Evolutionary conservation across 2,113 vertebrate species (phyloP).

Genomic region (Osmerus mordax): DNA sequence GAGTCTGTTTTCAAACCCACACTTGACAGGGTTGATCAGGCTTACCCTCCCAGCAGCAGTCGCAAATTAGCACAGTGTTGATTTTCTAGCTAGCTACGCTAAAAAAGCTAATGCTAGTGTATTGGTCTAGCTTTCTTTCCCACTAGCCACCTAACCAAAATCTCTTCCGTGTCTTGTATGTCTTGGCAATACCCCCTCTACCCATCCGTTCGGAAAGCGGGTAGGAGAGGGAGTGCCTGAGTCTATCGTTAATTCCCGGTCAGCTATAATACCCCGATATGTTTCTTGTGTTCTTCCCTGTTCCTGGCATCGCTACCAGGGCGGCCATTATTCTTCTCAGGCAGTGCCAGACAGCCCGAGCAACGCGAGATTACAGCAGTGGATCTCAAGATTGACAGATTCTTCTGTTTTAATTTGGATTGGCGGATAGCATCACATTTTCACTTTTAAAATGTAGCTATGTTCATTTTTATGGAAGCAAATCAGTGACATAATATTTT

Average conservation of each 20-base stretch:
- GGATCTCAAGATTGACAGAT: no score
- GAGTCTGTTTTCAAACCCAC: slow-evolving; percentile 21
- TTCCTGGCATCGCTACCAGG: slow-evolving; percentile 63
- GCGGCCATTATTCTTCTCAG: slow-evolving; percentile 72
- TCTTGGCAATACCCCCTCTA: slow-evolving; percentile 61
- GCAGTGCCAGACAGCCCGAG: neutral
- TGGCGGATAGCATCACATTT: no score
- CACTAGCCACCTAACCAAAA: slow-evolving; percentile 33
- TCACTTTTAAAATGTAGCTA: no score
- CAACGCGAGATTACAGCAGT: slow-evolving; percentile 25
- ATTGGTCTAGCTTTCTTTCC: slow-evolving; percentile 34
- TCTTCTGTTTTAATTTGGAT: no score
- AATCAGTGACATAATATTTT: no score
- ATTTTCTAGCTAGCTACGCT: slow-evolving; percentile 40
- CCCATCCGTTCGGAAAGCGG: slow-evolving; percentile 64
- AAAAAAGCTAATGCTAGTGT: slow-evolving; percentile 34
- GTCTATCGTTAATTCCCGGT: slow-evolving; percentile 46
- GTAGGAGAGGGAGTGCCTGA: slow-evolving; percentile 50
- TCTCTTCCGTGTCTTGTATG: slow-evolving; percentile 54
- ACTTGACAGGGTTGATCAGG: slow-evolving; percentile 40
- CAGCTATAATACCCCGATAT: slow-evolving; percentile 62
- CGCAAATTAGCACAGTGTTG: slow-evolving; percentile 47
- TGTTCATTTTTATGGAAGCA: no score
- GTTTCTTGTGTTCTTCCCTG: slow-evolving; percentile 60
- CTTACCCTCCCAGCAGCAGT: slow-evolving; percentile 41